Evolutionary conservation across 2,797 vertebrate species (phyloP), one percentile per base, ranked within the genome.

Genomic region (Sebastes flavidus): DNA sequence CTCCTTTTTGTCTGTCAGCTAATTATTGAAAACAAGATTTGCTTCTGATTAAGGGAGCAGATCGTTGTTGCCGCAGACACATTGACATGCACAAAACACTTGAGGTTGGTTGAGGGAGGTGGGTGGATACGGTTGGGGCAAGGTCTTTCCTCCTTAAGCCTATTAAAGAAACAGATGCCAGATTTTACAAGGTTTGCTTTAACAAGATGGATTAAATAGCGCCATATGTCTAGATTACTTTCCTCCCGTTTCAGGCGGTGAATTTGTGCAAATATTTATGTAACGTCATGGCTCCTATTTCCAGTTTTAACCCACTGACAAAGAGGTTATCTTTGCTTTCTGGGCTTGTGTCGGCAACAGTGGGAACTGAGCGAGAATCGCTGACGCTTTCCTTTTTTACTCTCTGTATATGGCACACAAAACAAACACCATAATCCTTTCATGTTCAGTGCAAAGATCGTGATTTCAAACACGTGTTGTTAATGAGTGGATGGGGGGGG

Each of bases 21-120:
- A 95, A 95, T 96, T 95, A 95, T 95, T 91, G 91, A 94, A 95
- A 96, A 95, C 77, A 87, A 94, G 93, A 95, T 95, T 95, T 94
- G 83, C 81, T 68, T 89, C 86, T 95, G 93, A 95, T 96, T 95
- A 95, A 91, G 84, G 84, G 67, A 84, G 87, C 75, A 61, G 90
- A 91, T 93, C 78, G 75, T 92, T 94, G 88, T 83, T 68, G 60
- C 87, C 72, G 78, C 85, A 91, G 88, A 88, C 87, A 89, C 88
- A 87, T 83, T 82, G 88, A 92, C 89, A 87, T 85, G 85, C 84
- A 82, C 79, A 78, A 88, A 92, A 83, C 94, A 94, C 91, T 90
- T 89, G 85, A 88, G 91, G 90, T 92, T 82, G 90, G 82, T 54
- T 34, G 63, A 72, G 87, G 75, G 66, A 72, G 81, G 76, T 77